Percentiles rank a stretch among this genome's conserved stretches.
Evolutionary conservation across 37 sponge, comb jelly and placozoan genomes (phyloP).

Genomic region (Hexactinellida sp.): DNA sequence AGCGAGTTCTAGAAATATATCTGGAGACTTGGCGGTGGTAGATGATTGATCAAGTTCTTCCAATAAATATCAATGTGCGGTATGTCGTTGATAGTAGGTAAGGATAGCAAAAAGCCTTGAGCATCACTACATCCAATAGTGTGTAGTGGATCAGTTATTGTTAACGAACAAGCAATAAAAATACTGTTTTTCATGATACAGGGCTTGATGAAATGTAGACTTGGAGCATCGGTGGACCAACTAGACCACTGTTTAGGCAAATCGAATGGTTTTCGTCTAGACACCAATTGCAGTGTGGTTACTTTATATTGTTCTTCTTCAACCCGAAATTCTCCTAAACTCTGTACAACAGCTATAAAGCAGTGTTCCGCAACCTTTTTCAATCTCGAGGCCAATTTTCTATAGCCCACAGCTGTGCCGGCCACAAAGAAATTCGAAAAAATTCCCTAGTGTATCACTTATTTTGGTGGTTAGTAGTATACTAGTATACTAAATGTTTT

Average conservation of each 20-base stretch:
- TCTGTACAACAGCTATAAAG: background rate
- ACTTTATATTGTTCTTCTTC: background rate
- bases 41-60: background rate
- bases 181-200: background rate
- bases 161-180: background rate
- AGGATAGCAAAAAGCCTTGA: background rate
- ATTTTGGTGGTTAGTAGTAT: too few relatives aligned
- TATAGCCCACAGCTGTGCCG: too few relatives aligned
- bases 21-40: background rate
- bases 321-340: background rate
- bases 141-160: background rate
- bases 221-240: background rate
- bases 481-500: too few relatives aligned
- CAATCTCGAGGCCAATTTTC: too few relatives aligned
- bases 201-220: background rate
- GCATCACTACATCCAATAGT: background rate
- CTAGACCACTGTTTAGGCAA: background rate
- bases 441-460: too few relatives aligned
- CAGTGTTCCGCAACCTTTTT: too few relatives aligned
- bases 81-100: background rate
- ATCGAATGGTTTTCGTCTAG: background rate
- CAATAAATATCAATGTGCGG: background rate
- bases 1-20: background rate
- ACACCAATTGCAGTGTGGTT: background rate
- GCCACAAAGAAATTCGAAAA: too few relatives aligned